Evolutionary conservation across 2,113 vertebrate genomes (phyloP), one percentile per base, ranked within the genome.

Genomic region (Rhinoderma darwinii): DNA sequence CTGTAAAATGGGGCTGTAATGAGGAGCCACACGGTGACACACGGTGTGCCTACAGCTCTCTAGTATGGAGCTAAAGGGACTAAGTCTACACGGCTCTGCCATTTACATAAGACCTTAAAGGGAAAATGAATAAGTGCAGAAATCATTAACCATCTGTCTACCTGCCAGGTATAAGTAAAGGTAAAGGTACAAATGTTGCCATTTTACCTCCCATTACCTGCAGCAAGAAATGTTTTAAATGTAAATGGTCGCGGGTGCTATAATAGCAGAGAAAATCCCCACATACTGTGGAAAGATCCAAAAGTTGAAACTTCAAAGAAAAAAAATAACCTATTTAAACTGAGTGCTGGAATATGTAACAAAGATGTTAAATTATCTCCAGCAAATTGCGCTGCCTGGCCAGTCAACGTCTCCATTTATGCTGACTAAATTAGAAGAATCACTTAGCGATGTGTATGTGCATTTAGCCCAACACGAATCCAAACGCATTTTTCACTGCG

Each of bases 381-480:
- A 5, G 25, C n/a, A 75, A 84, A 84, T 84, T 84, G 83, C 72
- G 30, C 27, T 59, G 83, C 37, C 41, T 1, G 54, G 73, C 72
- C 73, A 61, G 54, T 43, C 84, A 77, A 77, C 22, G 73, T 85
- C 56, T 76, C 41, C 54, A 85, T 85, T 85, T 77, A 44, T 77
- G 74, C 72, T 47, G 54, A 50, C 84, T 66, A 86, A 79, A 78
- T 86, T 79, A 79, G 61, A 79, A 70, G 30, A 79, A 81, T 70
- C 76, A 86, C 77, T 86, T 86, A 81, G 76, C 22, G n/a, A 72
- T 80, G 76, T 84, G 84, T 82, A 87, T 74, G 50, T 59, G 50
- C 79, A 82, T 87, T 87, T 82, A 82, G 79, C 41, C 77, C 66
- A 82, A 87, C 86, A 75, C 78, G 63, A 82, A 75, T 82, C 78